phyloP scores from a whole-genome alignment of 2,113 vertebrate species.

The Oreochromis niloticus region DNA sequence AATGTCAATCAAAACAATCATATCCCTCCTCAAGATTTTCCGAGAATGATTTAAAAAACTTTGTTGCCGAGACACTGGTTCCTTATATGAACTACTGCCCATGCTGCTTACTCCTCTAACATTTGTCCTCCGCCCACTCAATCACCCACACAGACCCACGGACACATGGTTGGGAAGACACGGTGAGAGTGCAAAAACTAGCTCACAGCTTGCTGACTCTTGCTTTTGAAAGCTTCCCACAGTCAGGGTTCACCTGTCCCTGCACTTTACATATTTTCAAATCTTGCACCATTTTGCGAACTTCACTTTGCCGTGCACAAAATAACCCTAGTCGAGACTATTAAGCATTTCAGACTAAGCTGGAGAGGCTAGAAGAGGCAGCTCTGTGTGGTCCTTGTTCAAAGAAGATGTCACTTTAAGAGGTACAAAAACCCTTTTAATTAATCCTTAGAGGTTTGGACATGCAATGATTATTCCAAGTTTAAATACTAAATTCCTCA shows the following conservation, averaged over 20 bases:
- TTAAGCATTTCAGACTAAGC: not conserved
- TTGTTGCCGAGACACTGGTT: not conserved
- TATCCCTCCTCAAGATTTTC: not conserved
- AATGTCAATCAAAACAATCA: not conserved
- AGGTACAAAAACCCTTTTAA: conserved; percentile 1
- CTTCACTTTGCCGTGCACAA: not conserved
- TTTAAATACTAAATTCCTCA: not conserved
- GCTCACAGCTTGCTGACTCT: not conserved
- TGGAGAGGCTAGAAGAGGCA: not conserved
- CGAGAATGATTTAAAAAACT: not conserved
- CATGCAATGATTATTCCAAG: not conserved
- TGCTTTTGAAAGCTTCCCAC: not conserved
- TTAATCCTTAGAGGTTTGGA: conserved; percentile 3
- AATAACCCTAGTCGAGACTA: not conserved
- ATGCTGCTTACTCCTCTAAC: conserved; percentile 16
- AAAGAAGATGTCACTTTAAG: not conserved
- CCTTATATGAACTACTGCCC: not conserved
- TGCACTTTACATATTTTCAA: not conserved
- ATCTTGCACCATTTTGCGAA: not conserved
- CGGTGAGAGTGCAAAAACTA: not conserved
- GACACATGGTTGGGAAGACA: not conserved
- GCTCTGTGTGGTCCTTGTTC: not conserved
- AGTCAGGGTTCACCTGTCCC: not conserved
- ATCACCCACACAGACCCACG: conserved; percentile 13
- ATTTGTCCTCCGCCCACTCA: conserved; percentile 41